Evolutionary conservation across 2,113 vertebrate genomes (phyloP).

Genomic region (Aspidoscelis tigris): DNA sequence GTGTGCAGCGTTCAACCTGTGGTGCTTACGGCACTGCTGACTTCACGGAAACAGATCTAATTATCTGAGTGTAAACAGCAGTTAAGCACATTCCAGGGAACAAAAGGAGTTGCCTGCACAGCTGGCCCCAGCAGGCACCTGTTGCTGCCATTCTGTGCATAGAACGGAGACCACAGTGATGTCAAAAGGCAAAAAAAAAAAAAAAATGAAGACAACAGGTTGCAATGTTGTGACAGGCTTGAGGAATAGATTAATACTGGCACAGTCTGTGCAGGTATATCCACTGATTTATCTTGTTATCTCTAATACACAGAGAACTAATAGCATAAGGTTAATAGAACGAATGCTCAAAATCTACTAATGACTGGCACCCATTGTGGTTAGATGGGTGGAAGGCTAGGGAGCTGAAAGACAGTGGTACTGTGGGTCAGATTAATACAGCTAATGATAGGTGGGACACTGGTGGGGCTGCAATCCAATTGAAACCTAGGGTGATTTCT

Average conservation of each 20-base stretch:
- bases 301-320: not conserved
- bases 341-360: not conserved
- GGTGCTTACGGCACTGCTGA: constrained; percentile 26
- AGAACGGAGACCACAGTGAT: not conserved
- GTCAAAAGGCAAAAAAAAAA: not conserved
- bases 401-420: too few species aligned
- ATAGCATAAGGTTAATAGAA: not conserved
- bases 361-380: too few species aligned
- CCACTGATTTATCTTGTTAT: not conserved
- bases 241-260: not conserved
- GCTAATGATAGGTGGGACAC: too few species aligned
- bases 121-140: not conserved
- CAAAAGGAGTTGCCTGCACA: constrained; percentile 2
- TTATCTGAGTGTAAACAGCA: constrained; percentile 47
- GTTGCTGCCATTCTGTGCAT: not conserved
- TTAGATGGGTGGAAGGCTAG: too few species aligned
- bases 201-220: not conserved
- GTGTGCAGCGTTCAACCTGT: not conserved
- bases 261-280: not conserved
- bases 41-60: constrained; percentile 22
- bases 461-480: too few species aligned
- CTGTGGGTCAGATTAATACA: too few species aligned
- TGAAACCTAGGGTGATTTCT: too few species aligned
- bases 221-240: not conserved
- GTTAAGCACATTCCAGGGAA: constrained; percentile 18